Conservation (phyloP, 2,888 invertebrate species). For the Phortica okadai region DNA sequence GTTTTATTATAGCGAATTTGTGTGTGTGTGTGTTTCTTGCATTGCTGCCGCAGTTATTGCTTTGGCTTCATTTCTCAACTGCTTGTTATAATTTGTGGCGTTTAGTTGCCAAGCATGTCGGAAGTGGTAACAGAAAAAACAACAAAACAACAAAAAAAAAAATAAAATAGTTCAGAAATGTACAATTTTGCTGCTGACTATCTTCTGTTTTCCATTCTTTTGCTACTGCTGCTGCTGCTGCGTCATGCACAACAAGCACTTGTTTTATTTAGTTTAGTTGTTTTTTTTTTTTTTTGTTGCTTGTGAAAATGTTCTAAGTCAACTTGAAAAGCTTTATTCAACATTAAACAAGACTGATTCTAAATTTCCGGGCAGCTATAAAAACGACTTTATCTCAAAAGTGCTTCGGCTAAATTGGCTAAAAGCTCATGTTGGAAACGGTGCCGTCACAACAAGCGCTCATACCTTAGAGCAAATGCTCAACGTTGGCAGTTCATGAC, state of each 20-base stretch:
- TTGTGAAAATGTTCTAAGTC: neutral
- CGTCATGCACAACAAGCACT: neutral
- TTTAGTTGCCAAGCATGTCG: neutral
- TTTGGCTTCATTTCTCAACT: neutral
- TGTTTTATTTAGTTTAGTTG: neutral
- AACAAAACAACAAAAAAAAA: neutral
- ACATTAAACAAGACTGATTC: neutral
- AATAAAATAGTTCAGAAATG: no score
- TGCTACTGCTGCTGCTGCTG: neutral
- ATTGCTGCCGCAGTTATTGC: neutral
- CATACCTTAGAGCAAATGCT: conserved; percentile 2
- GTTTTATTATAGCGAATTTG: neutral
- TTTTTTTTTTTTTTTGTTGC: no score
- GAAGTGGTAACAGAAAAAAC: neutral
- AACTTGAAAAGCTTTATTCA: neutral
- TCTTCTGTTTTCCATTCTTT: neutral
- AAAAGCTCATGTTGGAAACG: neutral
- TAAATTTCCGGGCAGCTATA: neutral
- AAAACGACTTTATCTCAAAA: neutral
- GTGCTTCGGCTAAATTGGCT: neutral
- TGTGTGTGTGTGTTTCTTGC: neutral
- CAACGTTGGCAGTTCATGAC: neutral
- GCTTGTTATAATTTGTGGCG: neutral
- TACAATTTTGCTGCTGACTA: no score
- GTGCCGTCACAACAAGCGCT: neutral